Percentiles rank a stretch among this genome's conserved stretches.
These are phyloP conservation scores for Megaustenia siamemsis DNA, from an alignment of 2,888 invertebrate species.

Conservation along the genomic window DNA sequence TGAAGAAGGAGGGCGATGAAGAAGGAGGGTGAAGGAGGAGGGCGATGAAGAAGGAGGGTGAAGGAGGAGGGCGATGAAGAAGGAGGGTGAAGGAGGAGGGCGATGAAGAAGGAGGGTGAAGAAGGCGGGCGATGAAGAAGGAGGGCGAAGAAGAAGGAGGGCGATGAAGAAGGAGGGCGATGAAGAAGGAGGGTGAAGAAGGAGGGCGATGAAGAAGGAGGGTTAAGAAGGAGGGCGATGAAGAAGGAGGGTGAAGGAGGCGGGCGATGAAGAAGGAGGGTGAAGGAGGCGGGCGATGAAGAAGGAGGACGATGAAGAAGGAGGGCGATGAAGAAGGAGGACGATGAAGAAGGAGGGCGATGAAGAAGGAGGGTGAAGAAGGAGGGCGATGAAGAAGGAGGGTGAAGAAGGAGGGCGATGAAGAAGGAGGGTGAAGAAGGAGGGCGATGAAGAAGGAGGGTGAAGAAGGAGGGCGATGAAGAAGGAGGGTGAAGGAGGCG, in stretches of 20 bases:
- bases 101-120: not conserved
- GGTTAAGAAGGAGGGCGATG: not conserved
- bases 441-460: not conserved
- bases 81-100: not conserved
- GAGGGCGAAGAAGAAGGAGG: not conserved
- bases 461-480: not conserved
- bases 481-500: not conserved
- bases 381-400: too few species aligned
- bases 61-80: not conserved
- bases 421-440: not conserved
- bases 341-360: not conserved
- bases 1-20: not conserved
- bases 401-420: too few species aligned
- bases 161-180: not conserved
- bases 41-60: not conserved
- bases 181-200: not conserved
- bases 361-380: not conserved
- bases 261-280: not conserved
- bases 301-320: not conserved
- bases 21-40: not conserved
- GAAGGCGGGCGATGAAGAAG: not conserved
- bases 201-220: not conserved
- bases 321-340: not conserved
- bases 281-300: not conserved
- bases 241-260: not conserved